Percentiles rank a stretch among this genome's conserved stretches.
Evolutionary conservation across 2,888 invertebrate genomes (phyloP).

Genomic region (Ophion slaviceki): DNA sequence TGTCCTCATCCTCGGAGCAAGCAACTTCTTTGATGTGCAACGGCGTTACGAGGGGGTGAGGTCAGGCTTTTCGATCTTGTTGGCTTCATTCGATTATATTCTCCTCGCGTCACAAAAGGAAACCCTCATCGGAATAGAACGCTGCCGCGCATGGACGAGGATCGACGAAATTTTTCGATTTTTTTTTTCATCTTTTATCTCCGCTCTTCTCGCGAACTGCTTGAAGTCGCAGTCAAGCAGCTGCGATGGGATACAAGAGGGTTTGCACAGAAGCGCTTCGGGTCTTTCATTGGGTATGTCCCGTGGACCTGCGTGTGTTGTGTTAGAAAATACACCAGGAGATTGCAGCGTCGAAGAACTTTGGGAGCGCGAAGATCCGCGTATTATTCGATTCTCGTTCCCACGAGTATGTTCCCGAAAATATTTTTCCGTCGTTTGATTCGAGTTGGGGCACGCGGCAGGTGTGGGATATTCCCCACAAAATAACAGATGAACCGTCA

Average conservation of each 20-base stretch:
- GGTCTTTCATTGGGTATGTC: constrained; percentile 29
- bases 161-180: constrained; percentile 42
- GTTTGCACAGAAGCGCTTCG: background rate
- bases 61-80: background rate
- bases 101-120: constrained; percentile 27
- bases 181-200: constrained; percentile 4
- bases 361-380: constrained; percentile 18
- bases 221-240: constrained; percentile 55
- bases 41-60: background rate
- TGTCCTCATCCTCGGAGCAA: constrained; percentile 24
- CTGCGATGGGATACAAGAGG: constrained; percentile 26
- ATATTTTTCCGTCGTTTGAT: background rate
- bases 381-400: constrained; percentile 26
- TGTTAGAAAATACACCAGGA: constrained; percentile 40
- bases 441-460: background rate
- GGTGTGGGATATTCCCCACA: too few species aligned
- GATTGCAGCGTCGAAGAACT: constrained; percentile 8
- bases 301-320: constrained; percentile 7
- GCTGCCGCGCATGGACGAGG: constrained; percentile 22
- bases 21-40: constrained; percentile 55
- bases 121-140: constrained; percentile 8
- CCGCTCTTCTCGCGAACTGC: constrained; percentile 46
- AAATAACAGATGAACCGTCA: too few species aligned
- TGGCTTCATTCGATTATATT: constrained; percentile 61
- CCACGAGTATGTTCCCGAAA: background rate